A percentile compares a stretch with the other conserved stretches of the same genome.
Evolutionary conservation across 2,888 invertebrate species (phyloP).

Genomic region (Notodonta ziczac): DNA sequence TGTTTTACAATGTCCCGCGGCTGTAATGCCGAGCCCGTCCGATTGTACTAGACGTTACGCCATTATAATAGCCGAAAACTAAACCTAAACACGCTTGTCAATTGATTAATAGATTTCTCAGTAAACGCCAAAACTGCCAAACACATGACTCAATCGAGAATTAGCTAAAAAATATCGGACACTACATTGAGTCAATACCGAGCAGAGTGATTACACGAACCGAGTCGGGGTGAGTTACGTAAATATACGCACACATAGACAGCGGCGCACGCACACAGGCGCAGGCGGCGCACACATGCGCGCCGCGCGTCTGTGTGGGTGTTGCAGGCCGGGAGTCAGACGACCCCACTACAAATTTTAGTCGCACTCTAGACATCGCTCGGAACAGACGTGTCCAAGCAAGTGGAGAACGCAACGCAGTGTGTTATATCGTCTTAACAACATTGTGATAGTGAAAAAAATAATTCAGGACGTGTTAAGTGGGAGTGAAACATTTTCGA

Average conservation of each 20-base stretch:
- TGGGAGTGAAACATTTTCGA: slow-evolving; percentile 71
- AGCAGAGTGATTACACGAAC: slow-evolving; percentile 72
- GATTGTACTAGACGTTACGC: slow-evolving; percentile 46
- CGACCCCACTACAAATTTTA: slow-evolving; percentile 82
- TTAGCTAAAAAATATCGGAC: slow-evolving; percentile 77
- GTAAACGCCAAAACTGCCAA: slow-evolving; percentile 55
- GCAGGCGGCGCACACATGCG: slow-evolving; percentile 22
- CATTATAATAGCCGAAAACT: slow-evolving; percentile 51
- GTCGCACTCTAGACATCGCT: slow-evolving; percentile 72
- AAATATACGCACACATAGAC: slow-evolving; percentile 70
- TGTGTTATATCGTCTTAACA: slow-evolving; percentile 81
- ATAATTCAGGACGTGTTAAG: slow-evolving; percentile 74
- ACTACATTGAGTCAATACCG: slow-evolving; percentile 76
- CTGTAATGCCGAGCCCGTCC: slow-evolving; percentile 22
- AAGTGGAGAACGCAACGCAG: slow-evolving; percentile 56
- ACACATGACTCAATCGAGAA: slow-evolving; percentile 80
- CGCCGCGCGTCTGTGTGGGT: slow-evolving; percentile 56
- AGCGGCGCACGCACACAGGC: slow-evolving; percentile 51
- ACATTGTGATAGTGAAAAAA: slow-evolving; percentile 79
- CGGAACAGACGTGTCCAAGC: slow-evolving; percentile 66
- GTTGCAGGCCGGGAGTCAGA: slow-evolving; percentile 69
- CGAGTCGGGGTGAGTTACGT: slow-evolving; percentile 72
- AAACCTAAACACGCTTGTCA: slow-evolving; percentile 52
- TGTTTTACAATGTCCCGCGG: slow-evolving; percentile 32
- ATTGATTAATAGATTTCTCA: slow-evolving; percentile 51